These are phyloP conservation scores for Micromesistius poutassou DNA, from an alignment of 2,797 vertebrate genomes.

Conservation along the genomic window DNA sequence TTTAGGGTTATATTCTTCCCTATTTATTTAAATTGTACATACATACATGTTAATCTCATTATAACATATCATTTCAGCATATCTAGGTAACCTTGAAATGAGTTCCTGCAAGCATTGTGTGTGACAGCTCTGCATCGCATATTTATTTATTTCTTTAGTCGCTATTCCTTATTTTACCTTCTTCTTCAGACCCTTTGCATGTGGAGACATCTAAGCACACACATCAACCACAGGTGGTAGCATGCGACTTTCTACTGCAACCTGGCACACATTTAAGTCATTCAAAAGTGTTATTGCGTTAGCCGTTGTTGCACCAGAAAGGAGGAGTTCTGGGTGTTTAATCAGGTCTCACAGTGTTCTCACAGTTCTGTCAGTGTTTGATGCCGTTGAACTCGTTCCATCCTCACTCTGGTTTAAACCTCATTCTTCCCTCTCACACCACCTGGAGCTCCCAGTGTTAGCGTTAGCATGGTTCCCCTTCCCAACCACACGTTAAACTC, in stretches of 20 bases:
- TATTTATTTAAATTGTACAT: background rate
- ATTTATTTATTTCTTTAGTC: background rate
- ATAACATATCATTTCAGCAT: background rate
- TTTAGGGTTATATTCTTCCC: too few species aligned
- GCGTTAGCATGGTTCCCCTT: background rate
- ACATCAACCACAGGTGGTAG: background rate
- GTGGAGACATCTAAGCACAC: background rate
- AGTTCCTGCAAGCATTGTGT: background rate
- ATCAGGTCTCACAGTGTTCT: too few species aligned
- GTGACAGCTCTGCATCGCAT: background rate
- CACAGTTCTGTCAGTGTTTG: background rate
- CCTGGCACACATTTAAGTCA: background rate
- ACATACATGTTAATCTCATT: background rate
- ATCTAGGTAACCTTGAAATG: background rate
- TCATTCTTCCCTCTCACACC: background rate
- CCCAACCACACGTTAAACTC: background rate
- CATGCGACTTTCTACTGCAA: too few species aligned
- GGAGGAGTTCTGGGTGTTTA: background rate
- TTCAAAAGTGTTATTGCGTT: background rate
- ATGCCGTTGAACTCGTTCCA: conserved; percentile 6
- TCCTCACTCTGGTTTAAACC: background rate
- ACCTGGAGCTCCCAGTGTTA: conserved; percentile 4
- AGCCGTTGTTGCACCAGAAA: background rate
- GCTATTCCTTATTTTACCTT: background rate
- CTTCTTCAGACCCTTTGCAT: background rate